A percentile compares a stretch with the other conserved stretches of the same genome.
These are phyloP conservation scores for Thripadectes ignobilis DNA, from an alignment of 2,797 vertebrate genomes.

Conservation along the genomic window DNA sequence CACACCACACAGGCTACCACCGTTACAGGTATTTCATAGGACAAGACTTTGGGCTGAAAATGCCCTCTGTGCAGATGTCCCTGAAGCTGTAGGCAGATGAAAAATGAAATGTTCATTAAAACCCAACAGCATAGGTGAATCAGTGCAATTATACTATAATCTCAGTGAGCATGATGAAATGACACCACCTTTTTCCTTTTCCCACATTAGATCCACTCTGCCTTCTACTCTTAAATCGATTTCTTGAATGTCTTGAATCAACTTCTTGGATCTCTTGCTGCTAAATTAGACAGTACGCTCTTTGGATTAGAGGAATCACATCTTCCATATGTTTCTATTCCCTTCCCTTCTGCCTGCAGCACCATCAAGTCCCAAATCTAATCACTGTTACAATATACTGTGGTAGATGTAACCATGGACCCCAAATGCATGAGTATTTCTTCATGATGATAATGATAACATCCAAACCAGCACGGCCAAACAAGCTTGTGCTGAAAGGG, in stretches of 20 bases:
- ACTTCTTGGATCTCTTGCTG: constrained; percentile 14
- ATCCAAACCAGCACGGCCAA: neutral
- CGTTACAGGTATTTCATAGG: neutral
- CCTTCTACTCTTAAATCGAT: neutral
- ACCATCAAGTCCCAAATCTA: constrained; percentile 29
- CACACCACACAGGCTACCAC: neutral
- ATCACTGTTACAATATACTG: neutral
- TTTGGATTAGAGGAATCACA: constrained; percentile 23
- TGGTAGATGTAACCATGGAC: neutral
- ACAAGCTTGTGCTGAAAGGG: neutral
- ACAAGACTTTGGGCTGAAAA: neutral
- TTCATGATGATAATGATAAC: neutral
- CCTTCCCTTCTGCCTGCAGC: neutral
- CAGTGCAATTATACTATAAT: neutral
- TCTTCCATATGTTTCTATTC: neutral
- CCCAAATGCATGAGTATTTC: neutral
- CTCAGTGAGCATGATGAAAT: neutral
- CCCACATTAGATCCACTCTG: neutral
- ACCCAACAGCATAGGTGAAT: neutral
- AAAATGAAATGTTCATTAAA: neutral
- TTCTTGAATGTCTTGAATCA: neutral
- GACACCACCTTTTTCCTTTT: neutral
- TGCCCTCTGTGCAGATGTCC: neutral
- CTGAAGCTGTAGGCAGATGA: neutral
- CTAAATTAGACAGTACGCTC: constrained; percentile 43